Evolutionary conservation across 2,113 vertebrate species (phyloP).

Genomic region (Apteryx owenii): DNA sequence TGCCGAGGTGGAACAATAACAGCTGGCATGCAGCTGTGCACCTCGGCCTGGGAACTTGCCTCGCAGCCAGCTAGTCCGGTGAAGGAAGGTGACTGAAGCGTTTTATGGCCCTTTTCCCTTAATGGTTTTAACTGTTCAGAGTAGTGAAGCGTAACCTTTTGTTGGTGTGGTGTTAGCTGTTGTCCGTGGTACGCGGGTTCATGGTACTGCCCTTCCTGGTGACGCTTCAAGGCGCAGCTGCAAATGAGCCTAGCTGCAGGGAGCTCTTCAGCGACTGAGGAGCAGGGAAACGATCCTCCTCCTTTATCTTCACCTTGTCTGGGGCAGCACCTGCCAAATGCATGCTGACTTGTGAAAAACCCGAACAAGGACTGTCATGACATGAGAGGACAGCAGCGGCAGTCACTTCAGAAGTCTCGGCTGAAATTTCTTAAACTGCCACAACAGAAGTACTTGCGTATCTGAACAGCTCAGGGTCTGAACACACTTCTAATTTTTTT

Average conservation of each 20-base stretch:
- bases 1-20: constrained; percentile 42
- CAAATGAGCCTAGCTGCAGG: background rate
- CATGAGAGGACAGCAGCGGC: background rate
- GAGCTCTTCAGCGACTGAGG: background rate
- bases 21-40: constrained; percentile 72
- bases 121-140: constrained; percentile 39
- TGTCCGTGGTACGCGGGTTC: background rate
- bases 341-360: background rate
- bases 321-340: background rate
- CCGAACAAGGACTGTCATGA: background rate
- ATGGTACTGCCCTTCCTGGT: background rate
- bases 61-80: background rate
- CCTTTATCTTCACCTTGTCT: background rate
- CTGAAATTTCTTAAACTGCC: constrained; percentile 24
- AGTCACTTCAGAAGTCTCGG: background rate
- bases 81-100: background rate
- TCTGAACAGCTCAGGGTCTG: background rate
- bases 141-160: background rate
- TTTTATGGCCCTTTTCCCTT: background rate
- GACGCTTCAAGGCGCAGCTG: background rate
- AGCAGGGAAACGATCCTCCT: background rate
- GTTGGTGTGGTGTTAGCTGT: background rate
- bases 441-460: constrained; percentile 48
- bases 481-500: background rate
- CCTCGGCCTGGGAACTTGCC: constrained; percentile 49